Conservation (phyloP, 2,888 invertebrate species). For the Cartodere bifasciata region DNA sequence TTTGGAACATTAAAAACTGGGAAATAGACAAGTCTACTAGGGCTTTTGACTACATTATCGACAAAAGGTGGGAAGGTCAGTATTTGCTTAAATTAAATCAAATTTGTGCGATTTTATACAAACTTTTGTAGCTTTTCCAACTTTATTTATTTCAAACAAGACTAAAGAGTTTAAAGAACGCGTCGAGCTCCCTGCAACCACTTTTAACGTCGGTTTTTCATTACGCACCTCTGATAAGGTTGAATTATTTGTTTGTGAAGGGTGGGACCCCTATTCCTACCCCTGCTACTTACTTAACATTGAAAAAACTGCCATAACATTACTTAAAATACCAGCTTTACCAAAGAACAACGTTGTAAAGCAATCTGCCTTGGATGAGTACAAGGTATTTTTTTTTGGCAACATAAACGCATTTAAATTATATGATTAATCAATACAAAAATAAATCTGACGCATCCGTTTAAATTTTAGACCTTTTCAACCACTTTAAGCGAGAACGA, state of each 20-base stretch:
- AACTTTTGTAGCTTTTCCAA: slow-evolving; percentile 24
- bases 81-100: slow-evolving; percentile 3
- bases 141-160: slow-evolving; percentile 20
- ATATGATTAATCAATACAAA: no score
- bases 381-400: slow-evolving; percentile 13
- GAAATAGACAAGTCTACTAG: slow-evolving; percentile 22
- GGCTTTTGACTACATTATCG: slow-evolving; percentile 24
- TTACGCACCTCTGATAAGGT: slow-evolving; percentile 23
- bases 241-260: slow-evolving; percentile 27
- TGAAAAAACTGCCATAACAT: slow-evolving; percentile 19
- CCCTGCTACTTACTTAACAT: slow-evolving; percentile 28
- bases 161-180: slow-evolving; percentile 22
- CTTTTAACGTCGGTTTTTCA: slow-evolving; percentile 24
- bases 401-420: no score
- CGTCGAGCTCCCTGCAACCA: slow-evolving; percentile 21
- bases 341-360: slow-evolving; percentile 16
- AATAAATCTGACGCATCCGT: no score
- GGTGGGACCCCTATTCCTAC: slow-evolving; percentile 26
- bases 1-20: slow-evolving; percentile 28
- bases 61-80: slow-evolving; percentile 30
- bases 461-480: slow-evolving; percentile 20
- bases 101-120: neutral
- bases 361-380: slow-evolving; percentile 14
- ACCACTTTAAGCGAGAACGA: slow-evolving; percentile 25
- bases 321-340: slow-evolving; percentile 19